phyloP scores from a whole-genome alignment of 2,113 vertebrate species.

The Clupea harengus region DNA sequence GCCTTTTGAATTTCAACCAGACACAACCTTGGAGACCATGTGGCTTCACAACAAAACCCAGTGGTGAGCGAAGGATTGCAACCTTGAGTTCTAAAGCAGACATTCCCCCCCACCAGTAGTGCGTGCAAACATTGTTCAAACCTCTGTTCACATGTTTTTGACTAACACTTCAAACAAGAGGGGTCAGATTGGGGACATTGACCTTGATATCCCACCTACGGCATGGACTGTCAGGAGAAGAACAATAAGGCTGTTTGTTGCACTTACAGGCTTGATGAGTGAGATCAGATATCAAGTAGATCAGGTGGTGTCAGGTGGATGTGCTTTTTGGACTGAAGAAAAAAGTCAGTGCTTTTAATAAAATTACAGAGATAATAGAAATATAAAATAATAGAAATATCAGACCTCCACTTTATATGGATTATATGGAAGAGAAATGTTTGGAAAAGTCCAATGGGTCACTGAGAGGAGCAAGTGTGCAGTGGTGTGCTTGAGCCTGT shows the following conservation, averaged over 20 bases:
- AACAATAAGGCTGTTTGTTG: neutral
- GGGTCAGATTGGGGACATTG: neutral
- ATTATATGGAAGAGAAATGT: neutral
- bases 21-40: neutral
- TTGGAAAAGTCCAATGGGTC: neutral
- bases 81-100: neutral
- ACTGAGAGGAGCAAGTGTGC: neutral
- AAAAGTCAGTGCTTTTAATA: too few relatives aligned
- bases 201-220: neutral
- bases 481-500: neutral
- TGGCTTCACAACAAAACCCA: neutral
- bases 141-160: neutral
- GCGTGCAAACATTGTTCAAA: neutral
- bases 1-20: neutral
- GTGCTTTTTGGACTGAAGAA: too few relatives aligned
- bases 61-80: neutral
- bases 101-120: neutral
- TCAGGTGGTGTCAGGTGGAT: too few relatives aligned
- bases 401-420: neutral
- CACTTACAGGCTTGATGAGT: too few relatives aligned
- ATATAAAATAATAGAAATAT: neutral
- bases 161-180: neutral
- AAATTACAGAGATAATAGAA: too few relatives aligned
- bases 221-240: neutral
- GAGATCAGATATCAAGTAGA: too few relatives aligned